A percentile compares a stretch with the other conserved stretches of the same genome.
Evolutionary conservation across 2,113 vertebrate genomes (phyloP).

Genomic region (Pseudopodoces humilis): DNA sequence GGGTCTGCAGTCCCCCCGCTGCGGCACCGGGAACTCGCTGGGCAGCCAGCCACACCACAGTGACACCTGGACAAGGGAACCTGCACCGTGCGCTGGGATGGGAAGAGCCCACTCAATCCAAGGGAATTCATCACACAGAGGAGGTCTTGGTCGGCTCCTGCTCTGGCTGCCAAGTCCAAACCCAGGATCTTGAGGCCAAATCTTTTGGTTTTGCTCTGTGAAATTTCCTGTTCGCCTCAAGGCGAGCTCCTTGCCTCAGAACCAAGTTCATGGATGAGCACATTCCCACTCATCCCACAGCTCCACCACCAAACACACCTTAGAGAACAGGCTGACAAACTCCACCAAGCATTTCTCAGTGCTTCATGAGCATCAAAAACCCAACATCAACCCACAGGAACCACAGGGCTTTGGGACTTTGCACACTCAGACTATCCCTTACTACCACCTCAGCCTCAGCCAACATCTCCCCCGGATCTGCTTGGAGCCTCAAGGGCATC

Average conservation of each 20-base stretch:
- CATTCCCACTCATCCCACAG: neutral
- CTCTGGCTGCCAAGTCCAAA: neutral
- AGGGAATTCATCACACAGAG: neutral
- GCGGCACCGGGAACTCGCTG: rapidly evolving
- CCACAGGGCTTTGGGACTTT: neutral
- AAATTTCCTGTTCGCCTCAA: neutral
- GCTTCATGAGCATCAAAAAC: rapidly evolving
- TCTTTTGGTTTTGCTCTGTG: neutral
- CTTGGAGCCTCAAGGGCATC: neutral
- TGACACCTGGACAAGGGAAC: rapidly evolving
- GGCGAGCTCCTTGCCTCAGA: neutral
- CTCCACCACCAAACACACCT: neutral
- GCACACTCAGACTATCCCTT: neutral
- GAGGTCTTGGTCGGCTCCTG: neutral
- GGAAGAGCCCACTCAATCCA: rapidly evolving
- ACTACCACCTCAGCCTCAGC: neutral
- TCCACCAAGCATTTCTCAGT: neutral
- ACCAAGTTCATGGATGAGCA: rapidly evolving
- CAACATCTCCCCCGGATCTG: neutral
- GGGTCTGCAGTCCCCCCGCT: too few species aligned
- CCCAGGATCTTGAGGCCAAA: neutral
- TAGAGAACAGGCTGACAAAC: neutral
- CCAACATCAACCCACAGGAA: neutral
- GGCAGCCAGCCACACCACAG: neutral
- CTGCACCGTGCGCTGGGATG: rapidly evolving